Evolutionary conservation across 2,888 invertebrate species (phyloP).

Genomic region (Lacanobia wlatinum): DNA sequence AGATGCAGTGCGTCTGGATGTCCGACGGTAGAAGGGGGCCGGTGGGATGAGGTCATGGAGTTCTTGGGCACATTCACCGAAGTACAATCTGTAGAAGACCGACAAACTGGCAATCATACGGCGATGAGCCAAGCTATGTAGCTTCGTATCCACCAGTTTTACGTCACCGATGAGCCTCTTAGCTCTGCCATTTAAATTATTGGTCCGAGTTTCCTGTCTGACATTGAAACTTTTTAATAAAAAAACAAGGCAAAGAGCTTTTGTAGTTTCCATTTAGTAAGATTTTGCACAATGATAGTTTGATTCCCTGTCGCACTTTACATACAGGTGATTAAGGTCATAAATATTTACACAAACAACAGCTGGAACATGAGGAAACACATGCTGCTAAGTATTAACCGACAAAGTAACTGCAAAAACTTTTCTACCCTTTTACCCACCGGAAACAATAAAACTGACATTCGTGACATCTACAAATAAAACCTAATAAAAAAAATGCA

Average conservation of each 20-base stretch:
- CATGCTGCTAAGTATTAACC: neutral
- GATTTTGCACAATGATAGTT: constrained; percentile 17
- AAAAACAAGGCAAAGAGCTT: constrained; percentile 32
- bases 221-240: constrained; percentile 18
- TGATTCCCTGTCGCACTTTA: neutral
- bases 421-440: neutral
- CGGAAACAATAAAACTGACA: neutral
- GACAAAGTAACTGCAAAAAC: neutral
- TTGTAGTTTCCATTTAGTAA: constrained; percentile 7
- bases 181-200: too few relatives aligned
- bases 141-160: too few relatives aligned
- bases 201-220: neutral
- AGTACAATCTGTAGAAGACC: too few relatives aligned
- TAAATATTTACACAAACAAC: constrained; percentile 16
- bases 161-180: too few relatives aligned
- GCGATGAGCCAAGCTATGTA: too few relatives aligned
- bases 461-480: neutral
- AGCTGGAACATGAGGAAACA: constrained; percentile 30
- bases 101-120: too few relatives aligned
- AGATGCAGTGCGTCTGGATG: too few relatives aligned
- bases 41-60: too few relatives aligned
- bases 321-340: neutral
- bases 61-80: too few relatives aligned
- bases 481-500: neutral
- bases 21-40: too few relatives aligned